These are phyloP conservation scores for Pelodytes ibericus DNA, from an alignment of 2,797 vertebrate genomes.

Conservation along the genomic window DNA sequence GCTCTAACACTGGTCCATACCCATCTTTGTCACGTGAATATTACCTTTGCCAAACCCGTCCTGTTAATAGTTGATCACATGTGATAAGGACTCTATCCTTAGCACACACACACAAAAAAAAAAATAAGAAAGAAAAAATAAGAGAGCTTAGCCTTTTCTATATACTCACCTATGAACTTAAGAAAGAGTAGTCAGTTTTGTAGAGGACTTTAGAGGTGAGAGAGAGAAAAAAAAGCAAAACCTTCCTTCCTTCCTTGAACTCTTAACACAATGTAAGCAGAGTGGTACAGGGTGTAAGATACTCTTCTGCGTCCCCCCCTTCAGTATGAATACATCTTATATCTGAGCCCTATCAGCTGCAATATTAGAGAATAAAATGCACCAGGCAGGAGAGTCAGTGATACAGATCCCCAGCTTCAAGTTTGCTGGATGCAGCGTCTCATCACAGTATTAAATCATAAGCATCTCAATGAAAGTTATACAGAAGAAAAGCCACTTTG, in stretches of 20 bases:
- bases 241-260: slow-evolving; percentile 27
- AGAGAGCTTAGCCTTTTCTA: slow-evolving; percentile 55
- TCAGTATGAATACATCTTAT: slow-evolving; percentile 64
- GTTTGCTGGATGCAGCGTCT: slow-evolving; percentile 70
- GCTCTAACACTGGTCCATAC: slow-evolving; percentile 74
- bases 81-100: slow-evolving; percentile 79
- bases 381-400: slow-evolving; percentile 55
- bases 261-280: slow-evolving; percentile 31
- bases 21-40: slow-evolving; percentile 88
- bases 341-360: slow-evolving; percentile 58
- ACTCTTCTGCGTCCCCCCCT: slow-evolving; percentile 62
- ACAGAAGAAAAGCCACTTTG: slow-evolving; percentile 60
- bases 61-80: slow-evolving; percentile 90
- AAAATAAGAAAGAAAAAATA: neutral
- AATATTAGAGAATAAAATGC: slow-evolving; percentile 57
- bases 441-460: slow-evolving; percentile 69
- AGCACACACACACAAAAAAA: slow-evolving; percentile 8
- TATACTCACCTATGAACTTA: slow-evolving; percentile 53
- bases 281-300: slow-evolving; percentile 39
- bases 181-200: neutral
- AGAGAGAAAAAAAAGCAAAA: neutral
- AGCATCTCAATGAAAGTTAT: slow-evolving; percentile 79
- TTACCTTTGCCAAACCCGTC: slow-evolving; percentile 81
- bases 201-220: neutral
- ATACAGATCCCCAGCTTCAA: slow-evolving; percentile 63